Evolutionary conservation across 2,888 invertebrate species (phyloP).

Genomic region (Polymixis flavicincta): DNA sequence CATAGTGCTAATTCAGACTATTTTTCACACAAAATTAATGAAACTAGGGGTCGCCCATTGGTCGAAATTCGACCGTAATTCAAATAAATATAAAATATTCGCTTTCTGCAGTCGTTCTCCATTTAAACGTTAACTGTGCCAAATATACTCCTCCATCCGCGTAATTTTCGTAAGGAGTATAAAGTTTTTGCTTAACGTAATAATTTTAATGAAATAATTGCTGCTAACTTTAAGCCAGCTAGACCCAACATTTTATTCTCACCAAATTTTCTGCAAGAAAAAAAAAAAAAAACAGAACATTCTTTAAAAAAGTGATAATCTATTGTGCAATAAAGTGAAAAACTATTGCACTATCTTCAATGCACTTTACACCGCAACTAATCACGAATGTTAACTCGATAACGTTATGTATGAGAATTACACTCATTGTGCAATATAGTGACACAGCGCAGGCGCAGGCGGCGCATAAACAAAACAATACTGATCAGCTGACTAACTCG

Average conservation of each 20-base stretch:
- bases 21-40: too few species aligned
- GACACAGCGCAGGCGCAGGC: conserved; percentile 18
- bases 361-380: background rate
- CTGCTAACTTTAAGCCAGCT: background rate
- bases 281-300: too few species aligned
- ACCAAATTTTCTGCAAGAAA: background rate
- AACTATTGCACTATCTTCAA: background rate
- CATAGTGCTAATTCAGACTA: too few species aligned
- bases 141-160: too few species aligned
- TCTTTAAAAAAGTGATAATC: background rate
- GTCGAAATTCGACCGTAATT: too few species aligned
- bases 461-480: conserved; percentile 1
- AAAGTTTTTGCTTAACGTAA: too few species aligned
- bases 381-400: conserved; percentile 5
- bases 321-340: conserved; percentile 17
- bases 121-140: too few species aligned
- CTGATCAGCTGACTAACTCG: conserved; percentile 32
- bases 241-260: background rate
- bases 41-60: too few species aligned
- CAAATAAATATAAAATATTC: too few species aligned
- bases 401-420: conserved; percentile 17
- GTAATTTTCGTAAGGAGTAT: too few species aligned
- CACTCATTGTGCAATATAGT: conserved; percentile 59
- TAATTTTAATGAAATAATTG: too few species aligned
- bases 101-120: too few species aligned